Evolutionary conservation across 2,797 vertebrate species (phyloP).

Genomic region (Notoglanidium macrostoma): DNA sequence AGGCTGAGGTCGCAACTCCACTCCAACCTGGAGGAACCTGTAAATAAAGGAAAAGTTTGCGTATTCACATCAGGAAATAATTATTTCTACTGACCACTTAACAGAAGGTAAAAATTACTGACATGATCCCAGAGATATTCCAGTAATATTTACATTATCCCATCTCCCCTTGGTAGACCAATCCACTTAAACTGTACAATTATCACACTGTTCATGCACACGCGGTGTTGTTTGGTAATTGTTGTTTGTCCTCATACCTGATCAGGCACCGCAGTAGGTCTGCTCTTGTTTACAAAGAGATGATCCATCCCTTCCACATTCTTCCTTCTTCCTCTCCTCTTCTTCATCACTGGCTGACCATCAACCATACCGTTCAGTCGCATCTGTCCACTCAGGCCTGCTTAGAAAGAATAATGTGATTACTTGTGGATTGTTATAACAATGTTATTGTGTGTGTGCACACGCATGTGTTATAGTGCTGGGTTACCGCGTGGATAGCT

Average conservation of each 20-base stretch:
- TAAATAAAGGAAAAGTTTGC: conserved; percentile 36
- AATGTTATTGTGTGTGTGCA: neutral
- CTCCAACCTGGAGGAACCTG: conserved; percentile 84
- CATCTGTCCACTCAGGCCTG: conserved; percentile 78
- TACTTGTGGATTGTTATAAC: neutral
- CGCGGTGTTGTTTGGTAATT: neutral
- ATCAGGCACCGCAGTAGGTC: conserved; percentile 75
- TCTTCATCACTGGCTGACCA: conserved; percentile 88
- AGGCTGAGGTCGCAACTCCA: conserved; percentile 78
- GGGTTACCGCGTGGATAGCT: conserved; percentile 78
- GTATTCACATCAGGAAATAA: neutral
- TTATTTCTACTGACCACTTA: neutral
- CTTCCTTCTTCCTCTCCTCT: conserved; percentile 91
- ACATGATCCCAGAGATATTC: too few species aligned
- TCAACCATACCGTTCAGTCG: conserved; percentile 84
- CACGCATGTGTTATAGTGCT: neutral
- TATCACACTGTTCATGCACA: neutral
- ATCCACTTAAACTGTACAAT: too few species aligned
- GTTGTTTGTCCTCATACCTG: conserved; percentile 74
- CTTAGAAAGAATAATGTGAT: neutral
- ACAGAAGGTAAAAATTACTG: neutral
- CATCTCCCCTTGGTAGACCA: neutral
- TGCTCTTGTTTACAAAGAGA: conserved; percentile 87
- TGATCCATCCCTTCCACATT: conserved; percentile 95
- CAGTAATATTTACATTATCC: neutral